These are phyloP conservation scores for Daboia siamensis DNA, from an alignment of 2,113 vertebrate species.

Conservation along the genomic window DNA sequence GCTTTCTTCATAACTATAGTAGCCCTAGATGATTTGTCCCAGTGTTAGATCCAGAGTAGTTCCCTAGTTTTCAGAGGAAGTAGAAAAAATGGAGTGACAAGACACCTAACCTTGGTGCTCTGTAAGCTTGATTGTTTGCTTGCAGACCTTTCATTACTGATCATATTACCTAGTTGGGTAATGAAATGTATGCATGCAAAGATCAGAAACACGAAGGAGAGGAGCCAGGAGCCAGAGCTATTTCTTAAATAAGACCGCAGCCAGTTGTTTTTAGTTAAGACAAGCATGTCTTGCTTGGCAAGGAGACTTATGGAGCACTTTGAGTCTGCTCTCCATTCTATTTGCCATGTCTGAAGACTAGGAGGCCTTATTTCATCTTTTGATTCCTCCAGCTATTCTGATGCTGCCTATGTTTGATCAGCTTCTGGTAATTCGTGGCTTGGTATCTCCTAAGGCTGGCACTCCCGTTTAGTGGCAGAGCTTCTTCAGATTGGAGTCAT, in stretches of 20 bases:
- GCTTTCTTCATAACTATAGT: not conserved
- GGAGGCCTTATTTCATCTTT: not conserved
- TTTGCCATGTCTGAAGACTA: not conserved
- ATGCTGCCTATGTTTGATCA: not conserved
- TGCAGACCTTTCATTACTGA: no score
- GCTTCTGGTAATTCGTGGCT: not conserved
- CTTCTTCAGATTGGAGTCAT: not conserved
- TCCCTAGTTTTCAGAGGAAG: not conserved
- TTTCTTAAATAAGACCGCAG: not conserved
- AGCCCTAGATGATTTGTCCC: not conserved
- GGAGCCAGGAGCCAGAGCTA: not conserved
- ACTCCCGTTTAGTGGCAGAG: not conserved
- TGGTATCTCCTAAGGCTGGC: not conserved
- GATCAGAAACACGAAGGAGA: not conserved
- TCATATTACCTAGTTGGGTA: no score
- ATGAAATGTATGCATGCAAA: no score
- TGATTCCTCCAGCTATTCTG: not conserved
- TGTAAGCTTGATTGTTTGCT: no score
- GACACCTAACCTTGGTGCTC: not conserved
- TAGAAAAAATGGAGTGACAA: not conserved
- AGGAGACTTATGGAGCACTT: not conserved
- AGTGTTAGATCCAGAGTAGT: not conserved
- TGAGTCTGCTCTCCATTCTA: not conserved
- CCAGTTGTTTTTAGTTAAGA: not conserved
- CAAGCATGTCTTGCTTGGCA: not conserved